Percentiles rank a stretch among this genome's conserved stretches.
Conservation (phyloP, 2,888 invertebrate species). For the Chromoteleia sp. region DNA sequence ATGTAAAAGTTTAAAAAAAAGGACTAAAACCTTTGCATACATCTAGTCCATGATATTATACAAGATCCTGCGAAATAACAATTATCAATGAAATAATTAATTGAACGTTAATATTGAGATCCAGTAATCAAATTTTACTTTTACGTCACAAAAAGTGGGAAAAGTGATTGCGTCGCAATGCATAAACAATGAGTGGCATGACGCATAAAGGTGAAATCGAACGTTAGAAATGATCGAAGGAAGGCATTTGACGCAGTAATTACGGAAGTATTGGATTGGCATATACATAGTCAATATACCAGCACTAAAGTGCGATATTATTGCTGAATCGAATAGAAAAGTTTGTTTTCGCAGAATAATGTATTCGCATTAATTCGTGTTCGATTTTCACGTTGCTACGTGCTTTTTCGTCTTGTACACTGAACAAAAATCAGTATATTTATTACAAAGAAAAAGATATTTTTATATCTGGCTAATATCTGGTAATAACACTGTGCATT, state of each 20-base stretch:
- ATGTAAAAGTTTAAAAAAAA: too few relatives aligned
- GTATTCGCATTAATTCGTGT: too few relatives aligned
- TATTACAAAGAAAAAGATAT: too few relatives aligned
- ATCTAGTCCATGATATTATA: too few relatives aligned
- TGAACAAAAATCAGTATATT: too few relatives aligned
- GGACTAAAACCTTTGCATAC: too few relatives aligned
- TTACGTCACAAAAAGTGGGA: conserved; percentile 34
- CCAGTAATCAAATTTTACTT: background rate
- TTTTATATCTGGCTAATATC: too few relatives aligned
- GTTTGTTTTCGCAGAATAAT: conserved; percentile 17
- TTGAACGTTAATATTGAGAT: background rate
- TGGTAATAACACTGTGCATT: too few relatives aligned
- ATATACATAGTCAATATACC: conserved; percentile 43
- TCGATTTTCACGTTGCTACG: too few relatives aligned
- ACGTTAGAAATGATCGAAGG: conserved; percentile 60
- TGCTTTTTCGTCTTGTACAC: too few relatives aligned
- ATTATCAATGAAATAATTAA: too few relatives aligned
- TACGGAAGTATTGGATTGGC: conserved; percentile 52
- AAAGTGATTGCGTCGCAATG: conserved; percentile 50
- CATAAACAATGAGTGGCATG: conserved; percentile 51
- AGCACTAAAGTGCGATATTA: conserved; percentile 4
- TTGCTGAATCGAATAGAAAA: conserved; percentile 17
- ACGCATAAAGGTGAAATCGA: conserved; percentile 56
- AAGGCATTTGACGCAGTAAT: conserved; percentile 48
- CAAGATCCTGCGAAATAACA: too few relatives aligned